Percentiles rank a stretch among this genome's conserved stretches.
Conservation (phyloP, 2,113 vertebrate species). For the Oncorhynchus nerka region DNA sequence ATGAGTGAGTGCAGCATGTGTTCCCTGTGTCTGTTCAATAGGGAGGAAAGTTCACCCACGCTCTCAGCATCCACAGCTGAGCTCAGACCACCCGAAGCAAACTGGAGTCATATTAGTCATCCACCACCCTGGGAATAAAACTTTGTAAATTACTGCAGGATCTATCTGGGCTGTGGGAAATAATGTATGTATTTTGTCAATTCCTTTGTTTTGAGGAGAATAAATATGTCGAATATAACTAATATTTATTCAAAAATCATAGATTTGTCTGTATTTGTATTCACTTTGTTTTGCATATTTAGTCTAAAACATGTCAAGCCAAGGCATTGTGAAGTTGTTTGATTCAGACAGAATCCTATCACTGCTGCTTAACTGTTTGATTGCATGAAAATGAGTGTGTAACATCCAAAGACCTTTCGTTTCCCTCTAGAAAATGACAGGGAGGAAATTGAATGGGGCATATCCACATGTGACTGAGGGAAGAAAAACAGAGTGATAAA, state of each 20-base stretch:
- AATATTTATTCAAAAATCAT: no score
- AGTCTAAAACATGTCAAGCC: no score
- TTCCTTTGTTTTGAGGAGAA: neutral
- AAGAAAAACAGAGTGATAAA: constrained; percentile 38
- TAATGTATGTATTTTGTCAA: constrained; percentile 1
- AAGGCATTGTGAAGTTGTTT: no score
- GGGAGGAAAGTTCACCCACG: constrained; percentile 39
- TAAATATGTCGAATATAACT: no score
- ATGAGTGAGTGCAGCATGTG: constrained; percentile 36
- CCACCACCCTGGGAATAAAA: constrained; percentile 53
- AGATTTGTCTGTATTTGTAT: no score
- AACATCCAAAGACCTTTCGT: no score
- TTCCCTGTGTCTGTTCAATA: constrained; percentile 5
- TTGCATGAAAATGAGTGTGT: no score
- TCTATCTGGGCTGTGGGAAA: constrained; percentile 27
- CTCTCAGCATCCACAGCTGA: neutral
- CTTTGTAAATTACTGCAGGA: constrained; percentile 31
- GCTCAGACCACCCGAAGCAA: constrained; percentile 40
- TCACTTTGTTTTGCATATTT: no score
- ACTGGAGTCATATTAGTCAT: constrained; percentile 49
- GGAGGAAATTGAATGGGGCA: no score
- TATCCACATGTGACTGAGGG: neutral
- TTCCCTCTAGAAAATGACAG: no score
- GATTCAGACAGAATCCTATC: no score
- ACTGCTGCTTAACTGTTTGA: no score